Conservation (phyloP, 2,113 vertebrate species). For the Hypanus sabinus region DNA sequence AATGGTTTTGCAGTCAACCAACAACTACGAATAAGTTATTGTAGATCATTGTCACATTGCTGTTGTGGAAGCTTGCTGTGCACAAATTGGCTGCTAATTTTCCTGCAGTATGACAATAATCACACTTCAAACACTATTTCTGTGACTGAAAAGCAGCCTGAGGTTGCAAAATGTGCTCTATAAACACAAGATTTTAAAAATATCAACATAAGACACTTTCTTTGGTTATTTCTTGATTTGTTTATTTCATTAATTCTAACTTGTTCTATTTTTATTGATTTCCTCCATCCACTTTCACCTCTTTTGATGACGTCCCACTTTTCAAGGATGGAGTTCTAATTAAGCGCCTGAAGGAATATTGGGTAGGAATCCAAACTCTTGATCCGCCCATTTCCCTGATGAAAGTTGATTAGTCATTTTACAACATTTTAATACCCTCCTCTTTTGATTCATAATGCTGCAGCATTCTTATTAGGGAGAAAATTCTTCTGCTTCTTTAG, state of each 20-base stretch:
- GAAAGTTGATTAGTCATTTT: constrained; percentile 20
- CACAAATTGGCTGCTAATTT: too few species aligned
- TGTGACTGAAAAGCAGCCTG: too few species aligned
- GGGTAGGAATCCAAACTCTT: constrained; percentile 50
- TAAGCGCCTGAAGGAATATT: constrained; percentile 57
- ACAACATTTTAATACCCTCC: constrained; percentile 26
- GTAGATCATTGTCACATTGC: too few species aligned
- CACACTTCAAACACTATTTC: too few species aligned
- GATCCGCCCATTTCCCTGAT: constrained; percentile 37
- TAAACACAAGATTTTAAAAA: too few species aligned
- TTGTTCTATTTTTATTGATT: constrained; percentile 9
- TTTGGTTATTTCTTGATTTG: constrained; percentile 7
- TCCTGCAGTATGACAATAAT: too few species aligned
- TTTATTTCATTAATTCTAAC: constrained; percentile 14
- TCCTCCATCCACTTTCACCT: constrained; percentile 18
- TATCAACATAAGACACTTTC: too few species aligned
- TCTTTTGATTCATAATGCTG: neutral
- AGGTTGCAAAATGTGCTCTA: too few species aligned
- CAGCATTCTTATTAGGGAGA: neutral
- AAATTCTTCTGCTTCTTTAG: neutral
- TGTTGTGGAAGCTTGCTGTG: too few species aligned
- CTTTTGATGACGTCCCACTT: constrained; percentile 41
- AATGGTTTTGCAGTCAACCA: too few species aligned
- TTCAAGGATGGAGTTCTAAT: constrained; percentile 53
- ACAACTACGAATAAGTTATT: too few species aligned